Evolutionary conservation across 2,888 invertebrate species (phyloP).

Genomic region (Prionchulus punctatus): DNA sequence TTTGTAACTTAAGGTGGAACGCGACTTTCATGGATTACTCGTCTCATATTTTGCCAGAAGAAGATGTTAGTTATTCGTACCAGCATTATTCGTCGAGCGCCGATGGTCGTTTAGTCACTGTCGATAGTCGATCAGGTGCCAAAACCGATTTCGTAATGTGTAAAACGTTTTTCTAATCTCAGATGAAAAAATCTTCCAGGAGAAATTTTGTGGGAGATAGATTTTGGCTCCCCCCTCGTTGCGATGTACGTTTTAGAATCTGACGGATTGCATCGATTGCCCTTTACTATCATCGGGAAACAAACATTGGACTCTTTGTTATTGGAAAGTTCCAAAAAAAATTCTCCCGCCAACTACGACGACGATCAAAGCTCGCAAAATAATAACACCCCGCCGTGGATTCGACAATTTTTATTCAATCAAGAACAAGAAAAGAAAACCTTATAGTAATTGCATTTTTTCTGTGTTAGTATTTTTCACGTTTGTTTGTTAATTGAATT

Average conservation of each 20-base stretch:
- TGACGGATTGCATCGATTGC: conserved; percentile 34
- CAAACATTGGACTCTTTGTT: conserved; percentile 27
- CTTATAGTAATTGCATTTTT: background rate
- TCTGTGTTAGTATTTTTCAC: no score
- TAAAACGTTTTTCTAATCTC: conserved; percentile 6
- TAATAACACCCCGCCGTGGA: no score
- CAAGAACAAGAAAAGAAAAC: background rate
- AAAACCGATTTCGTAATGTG: background rate
- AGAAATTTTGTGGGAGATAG: conserved; percentile 64
- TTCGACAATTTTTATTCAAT: no score
- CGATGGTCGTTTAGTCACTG: conserved; percentile 63
- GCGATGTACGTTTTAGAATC: conserved; percentile 52
- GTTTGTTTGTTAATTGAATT: no score
- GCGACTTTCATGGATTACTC: conserved; percentile 91
- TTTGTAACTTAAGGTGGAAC: conserved; percentile 64
- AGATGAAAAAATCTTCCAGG: conserved; percentile 34
- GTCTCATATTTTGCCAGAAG: conserved; percentile 45
- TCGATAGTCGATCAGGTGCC: conserved; percentile 54
- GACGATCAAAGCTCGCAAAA: no score
- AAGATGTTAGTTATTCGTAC: conserved; percentile 21
- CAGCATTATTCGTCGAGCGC: conserved; percentile 53
- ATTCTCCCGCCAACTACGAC: no score
- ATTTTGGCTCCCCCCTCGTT: conserved; percentile 73
- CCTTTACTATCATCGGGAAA: conserved; percentile 29
- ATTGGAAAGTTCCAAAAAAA: background rate